Conservation (phyloP, 2,797 vertebrate genomes). For the Pagetopsis macropterus region DNA sequence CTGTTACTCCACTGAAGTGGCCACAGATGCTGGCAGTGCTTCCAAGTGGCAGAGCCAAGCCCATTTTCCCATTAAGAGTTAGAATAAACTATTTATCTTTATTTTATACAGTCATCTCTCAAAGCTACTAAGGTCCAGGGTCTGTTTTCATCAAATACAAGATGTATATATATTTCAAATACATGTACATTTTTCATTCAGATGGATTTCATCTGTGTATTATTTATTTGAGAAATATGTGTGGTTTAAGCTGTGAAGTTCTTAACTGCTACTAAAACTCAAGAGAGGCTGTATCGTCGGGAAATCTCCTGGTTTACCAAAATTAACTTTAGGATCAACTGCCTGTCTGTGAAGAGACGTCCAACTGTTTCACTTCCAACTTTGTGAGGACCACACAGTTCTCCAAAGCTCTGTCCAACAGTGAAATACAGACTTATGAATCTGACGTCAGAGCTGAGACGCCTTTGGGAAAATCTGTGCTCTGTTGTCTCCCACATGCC, state of each 20-base stretch:
- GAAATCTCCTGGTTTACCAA: slow-evolving; percentile 67
- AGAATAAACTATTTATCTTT: slow-evolving; percentile 79
- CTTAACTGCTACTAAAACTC: slow-evolving; percentile 48
- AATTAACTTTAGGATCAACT: slow-evolving; percentile 60
- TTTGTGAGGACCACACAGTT: slow-evolving; percentile 62
- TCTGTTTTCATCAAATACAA: slow-evolving; percentile 40
- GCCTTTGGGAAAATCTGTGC: slow-evolving; percentile 62
- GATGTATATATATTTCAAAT: slow-evolving; percentile 62
- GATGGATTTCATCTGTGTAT: slow-evolving; percentile 33
- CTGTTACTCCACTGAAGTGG: slow-evolving; percentile 43
- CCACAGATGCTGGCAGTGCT: slow-evolving; percentile 48
- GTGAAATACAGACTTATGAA: slow-evolving; percentile 38
- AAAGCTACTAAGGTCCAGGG: slow-evolving; percentile 58
- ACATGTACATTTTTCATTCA: slow-evolving; percentile 40
- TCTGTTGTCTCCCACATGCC: slow-evolving; percentile 57
- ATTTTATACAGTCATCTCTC: slow-evolving; percentile 79
- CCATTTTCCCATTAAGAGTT: slow-evolving; percentile 71
- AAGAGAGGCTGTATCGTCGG: slow-evolving; percentile 49
- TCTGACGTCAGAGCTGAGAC: slow-evolving; percentile 54
- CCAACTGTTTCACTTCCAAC: slow-evolving; percentile 57
- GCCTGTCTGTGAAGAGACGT: slow-evolving; percentile 44
- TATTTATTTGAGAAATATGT: slow-evolving; percentile 39
- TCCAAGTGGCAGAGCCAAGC: slow-evolving; percentile 42
- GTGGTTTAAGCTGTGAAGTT: slow-evolving; percentile 49
- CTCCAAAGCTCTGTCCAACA: slow-evolving; percentile 31